Base-by-base conservation (phyloP, 1,140 invertebrate species). In the Carposina sasakii region DNA sequence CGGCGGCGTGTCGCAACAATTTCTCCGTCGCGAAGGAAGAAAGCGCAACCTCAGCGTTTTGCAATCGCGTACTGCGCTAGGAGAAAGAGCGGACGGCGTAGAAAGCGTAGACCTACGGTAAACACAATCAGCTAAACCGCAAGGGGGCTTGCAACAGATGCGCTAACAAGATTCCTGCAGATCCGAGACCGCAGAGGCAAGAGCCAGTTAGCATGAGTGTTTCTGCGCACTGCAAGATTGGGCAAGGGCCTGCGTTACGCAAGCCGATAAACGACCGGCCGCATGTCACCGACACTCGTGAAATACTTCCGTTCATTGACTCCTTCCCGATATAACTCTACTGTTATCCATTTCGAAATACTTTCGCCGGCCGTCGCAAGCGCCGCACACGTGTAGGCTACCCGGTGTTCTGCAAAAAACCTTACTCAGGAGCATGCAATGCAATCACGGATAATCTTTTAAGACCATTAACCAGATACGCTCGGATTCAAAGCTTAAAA, bases 261-360 rank as follows among this genome's bases (percentile, higher is more conserved):
- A n/a, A 15, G 43, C 56, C 63, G 77, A 84, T 79, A 78, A 76
- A 73, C 67, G 65, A 62, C 65, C 63, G 64, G 51, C 48, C 67
- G 66, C 70, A 69, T 81, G 77, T 84, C 81, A 81, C 77, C 47
- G 53, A 33, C 62, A 65, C 64, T 70, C 67, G 74, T 78, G 74
- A 84, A 84, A 79, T 71, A 79, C 76, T 82, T 84, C 75, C 81
- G 81, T 84, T 81, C 81, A 72, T 84, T 84, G 81, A 84, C 81
- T 82, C 76, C 63, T 75, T 74, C 72, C 73, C 72, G 75, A 81
- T 81, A 76, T 77, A 81, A 72, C 67, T 63, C 60, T 47, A 59
- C 53, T 67, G 41, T 40, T 43, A 66, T 68, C 60, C 57, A 55
- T 81, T 69, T 78, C 70, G 73, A 78, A 75, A 81, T 70, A 62